phyloP scores from a whole-genome alignment of 1,140 invertebrate species.

The Leptinotarsa undecemlineata region DNA sequence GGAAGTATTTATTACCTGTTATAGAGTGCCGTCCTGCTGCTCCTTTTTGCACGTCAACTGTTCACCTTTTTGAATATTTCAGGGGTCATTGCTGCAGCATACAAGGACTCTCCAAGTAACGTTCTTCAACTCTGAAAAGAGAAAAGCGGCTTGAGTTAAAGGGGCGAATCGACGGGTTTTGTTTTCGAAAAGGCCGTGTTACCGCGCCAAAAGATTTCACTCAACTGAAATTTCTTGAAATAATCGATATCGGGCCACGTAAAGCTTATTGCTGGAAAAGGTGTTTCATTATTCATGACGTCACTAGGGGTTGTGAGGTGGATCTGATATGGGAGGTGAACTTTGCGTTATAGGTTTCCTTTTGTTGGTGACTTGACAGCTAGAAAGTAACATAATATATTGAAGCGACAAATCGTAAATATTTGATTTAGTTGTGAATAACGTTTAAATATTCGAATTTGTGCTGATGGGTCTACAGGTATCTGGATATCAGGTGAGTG shows the following conservation, averaged over 20 bases:
- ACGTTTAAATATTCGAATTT: too few relatives aligned
- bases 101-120: conserved; percentile 12
- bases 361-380: too few relatives aligned
- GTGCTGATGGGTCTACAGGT: too few relatives aligned
- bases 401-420: too few relatives aligned
- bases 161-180: too few relatives aligned
- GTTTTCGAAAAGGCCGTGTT: not conserved
- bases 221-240: conserved; percentile 32
- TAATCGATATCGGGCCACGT: conserved; percentile 24
- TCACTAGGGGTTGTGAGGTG: not conserved
- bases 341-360: too few relatives aligned
- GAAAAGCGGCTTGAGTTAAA: not conserved
- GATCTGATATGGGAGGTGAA: too few relatives aligned
- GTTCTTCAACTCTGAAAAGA: conserved; percentile 10
- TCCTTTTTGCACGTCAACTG: conserved; percentile 30
- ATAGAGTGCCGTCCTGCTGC: conserved; percentile 48
- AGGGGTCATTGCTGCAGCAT: conserved; percentile 20
- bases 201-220: conserved; percentile 24
- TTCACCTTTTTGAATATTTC: conserved; percentile 31
- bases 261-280: conserved; percentile 1
- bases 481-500: too few relatives aligned
- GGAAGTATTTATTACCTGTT: conserved; percentile 41
- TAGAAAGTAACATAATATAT: too few relatives aligned
- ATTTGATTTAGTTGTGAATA: too few relatives aligned
- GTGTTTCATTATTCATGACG: conserved; percentile 6